Conservation (phyloP, 2,113 vertebrate genomes). For the Prionailurus bengalensis region DNA sequence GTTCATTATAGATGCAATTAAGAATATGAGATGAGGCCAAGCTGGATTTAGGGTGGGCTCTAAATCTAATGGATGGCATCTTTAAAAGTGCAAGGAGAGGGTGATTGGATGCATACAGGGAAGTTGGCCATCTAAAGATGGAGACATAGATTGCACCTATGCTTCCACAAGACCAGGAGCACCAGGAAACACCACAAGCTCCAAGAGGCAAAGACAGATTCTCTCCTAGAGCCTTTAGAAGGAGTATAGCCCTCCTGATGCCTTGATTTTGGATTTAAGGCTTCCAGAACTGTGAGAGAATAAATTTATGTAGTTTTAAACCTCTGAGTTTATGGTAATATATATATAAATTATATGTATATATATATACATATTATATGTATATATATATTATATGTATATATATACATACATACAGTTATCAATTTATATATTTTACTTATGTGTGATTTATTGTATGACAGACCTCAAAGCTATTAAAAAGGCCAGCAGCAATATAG, state of each 20-base stretch:
- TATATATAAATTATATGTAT: neutral
- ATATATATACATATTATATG: neutral
- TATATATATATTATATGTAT: neutral
- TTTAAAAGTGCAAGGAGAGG: neutral
- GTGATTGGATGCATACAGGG: neutral
- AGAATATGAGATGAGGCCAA: neutral
- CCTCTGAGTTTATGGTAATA: neutral
- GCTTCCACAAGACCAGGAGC: neutral
- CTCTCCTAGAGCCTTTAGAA: neutral
- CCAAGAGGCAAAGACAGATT: neutral
- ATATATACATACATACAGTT: neutral
- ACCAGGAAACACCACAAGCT: neutral
- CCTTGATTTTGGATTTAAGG: neutral
- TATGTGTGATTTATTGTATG: neutral
- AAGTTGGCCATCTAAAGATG: neutral
- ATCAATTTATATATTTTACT: neutral
- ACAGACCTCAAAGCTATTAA: neutral
- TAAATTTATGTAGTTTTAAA: neutral
- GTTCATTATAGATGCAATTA: neutral
- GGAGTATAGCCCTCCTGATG: neutral
- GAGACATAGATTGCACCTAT: neutral
- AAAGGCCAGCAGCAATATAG: neutral
- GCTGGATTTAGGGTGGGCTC: neutral
- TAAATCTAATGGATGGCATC: neutral
- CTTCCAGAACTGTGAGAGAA: neutral